Evolutionary conservation across 2,113 vertebrate species (phyloP).

Genomic region (Propithecus coquereli): DNA sequence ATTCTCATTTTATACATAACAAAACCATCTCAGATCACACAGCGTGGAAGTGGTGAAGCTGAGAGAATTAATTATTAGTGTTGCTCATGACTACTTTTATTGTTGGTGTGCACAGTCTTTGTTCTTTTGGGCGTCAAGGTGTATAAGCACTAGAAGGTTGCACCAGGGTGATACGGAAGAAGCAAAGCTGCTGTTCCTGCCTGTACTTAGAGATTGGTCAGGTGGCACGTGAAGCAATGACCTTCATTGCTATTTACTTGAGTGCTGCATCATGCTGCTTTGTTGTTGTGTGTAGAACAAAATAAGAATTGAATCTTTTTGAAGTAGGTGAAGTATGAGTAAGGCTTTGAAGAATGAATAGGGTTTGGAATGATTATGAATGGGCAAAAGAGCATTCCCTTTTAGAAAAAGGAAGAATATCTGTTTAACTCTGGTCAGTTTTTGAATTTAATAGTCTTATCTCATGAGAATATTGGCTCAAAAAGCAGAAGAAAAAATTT

Average conservation of each 20-base stretch:
- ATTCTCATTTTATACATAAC: not conserved
- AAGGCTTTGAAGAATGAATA: not conserved
- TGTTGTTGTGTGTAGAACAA: not conserved
- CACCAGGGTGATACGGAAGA: no score
- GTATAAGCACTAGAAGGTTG: no score
- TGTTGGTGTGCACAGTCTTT: not conserved
- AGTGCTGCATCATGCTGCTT: no score
- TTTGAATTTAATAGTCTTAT: not conserved
- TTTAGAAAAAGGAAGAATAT: not conserved
- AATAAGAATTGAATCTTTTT: not conserved
- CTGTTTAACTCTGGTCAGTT: not conserved
- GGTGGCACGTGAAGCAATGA: accelerated
- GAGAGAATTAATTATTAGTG: no score
- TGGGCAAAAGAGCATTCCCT: accelerated
- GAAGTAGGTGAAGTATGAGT: not conserved
- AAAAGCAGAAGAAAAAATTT: not conserved
- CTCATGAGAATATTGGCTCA: not conserved
- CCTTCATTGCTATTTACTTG: not conserved
- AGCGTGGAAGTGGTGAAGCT: not conserved
- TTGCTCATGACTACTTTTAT: not conserved
- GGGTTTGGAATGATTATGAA: not conserved
- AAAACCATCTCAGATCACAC: not conserved
- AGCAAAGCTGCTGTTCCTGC: accelerated
- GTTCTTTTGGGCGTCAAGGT: not conserved
- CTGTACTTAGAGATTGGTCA: not conserved